Base-by-base conservation (phyloP, 2,113 vertebrate species). In the Tragelaphus buxtoni region DNA sequence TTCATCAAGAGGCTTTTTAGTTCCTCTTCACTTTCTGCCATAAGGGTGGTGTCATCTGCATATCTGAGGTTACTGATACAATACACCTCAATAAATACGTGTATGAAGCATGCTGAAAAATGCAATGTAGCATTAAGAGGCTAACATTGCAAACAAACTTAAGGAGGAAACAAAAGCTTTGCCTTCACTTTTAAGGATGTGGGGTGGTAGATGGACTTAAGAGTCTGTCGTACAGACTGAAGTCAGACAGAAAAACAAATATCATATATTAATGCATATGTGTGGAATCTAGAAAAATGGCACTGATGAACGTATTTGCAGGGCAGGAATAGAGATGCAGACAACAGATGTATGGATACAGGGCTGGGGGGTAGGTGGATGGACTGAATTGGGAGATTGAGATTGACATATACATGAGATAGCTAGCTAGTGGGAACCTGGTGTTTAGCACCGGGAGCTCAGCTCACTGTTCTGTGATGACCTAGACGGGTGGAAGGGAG, bases 351-450 rank as follows among this genome's bases (percentile, higher is more conserved):
- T 74, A 42, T 74, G 69, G 35, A 74, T 11, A 4, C 0, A 0
- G 24, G 39, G 6, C 35, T 42, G 5, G 11, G 11, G 69, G 18
- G 9, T 39, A 35, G 35, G 35, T 5, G 11, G 22, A 26, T 0
- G 1, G 11, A 39, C 22, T 42, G 39, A 74, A 74, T 26, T 26
- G 39, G 22, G 69, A 74, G 69, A 74, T 26, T 13, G 69, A 42
- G 22, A 13, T 14, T 26, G 69, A 26, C 39, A 74, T 42, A 13
- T 7, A 42, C 1, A 1, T 6, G 42, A 74, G 39, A 74, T 2
- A 74, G 69, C 69, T 74, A 74, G 69, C 69, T 42, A 26, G 22
- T 24, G 22, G 39, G 5, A 74, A 74, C 22, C 69, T 26, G 11
- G 35, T 42, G 11, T 42, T 42, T 42, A 13, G 35, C 10, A 13